Evolutionary conservation across 2,888 invertebrate species (phyloP), one percentile per base, ranked within the genome.

Genomic region (Bombylius major): DNA sequence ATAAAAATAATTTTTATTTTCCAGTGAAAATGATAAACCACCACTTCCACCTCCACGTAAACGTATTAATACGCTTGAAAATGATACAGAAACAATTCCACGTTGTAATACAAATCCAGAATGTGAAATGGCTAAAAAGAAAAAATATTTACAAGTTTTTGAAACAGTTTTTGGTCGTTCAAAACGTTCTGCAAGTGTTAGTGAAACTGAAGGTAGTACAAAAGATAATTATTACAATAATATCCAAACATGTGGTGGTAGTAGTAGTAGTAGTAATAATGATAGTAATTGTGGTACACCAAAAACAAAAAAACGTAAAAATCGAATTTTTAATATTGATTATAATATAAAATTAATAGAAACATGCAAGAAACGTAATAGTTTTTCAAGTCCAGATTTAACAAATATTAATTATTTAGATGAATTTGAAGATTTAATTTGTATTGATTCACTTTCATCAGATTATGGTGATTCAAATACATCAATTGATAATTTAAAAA

Each of bases 341-440:
- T 47, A 8, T 11, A 45, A 5, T 44, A 36, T 8, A 8, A 7
- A 7, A 36, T 4, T 8, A 36, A 36, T 36, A 47, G 49, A 56
- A 5, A 55, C 58, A 39, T 34, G 48, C 4, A 60, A 53, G 3
- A 72, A 73, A 48, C 71, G 74, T 1, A 72, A 73, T 51, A 75
- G 75, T 53, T 71, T 72, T 55, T 74, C 74, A 0, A 73, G 72
- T 60, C 75, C 74, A 0, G 75, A 74, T 63, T 62, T 74, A 4
- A 70, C 72, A 0, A 69, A 72, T 59, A 67, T 71, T 0, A 69
- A 70, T 52, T 66, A 65, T 36, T 57, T 70, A 39, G 69, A 72
- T 50, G 62, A 66, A 33, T 51, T 65, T 2, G 62, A 61, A 1
- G 62, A 60, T 36, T 52, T 63, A 5, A 57, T 62, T 11, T 61